phyloP scores from a whole-genome alignment of 2,797 vertebrate genomes.

The Chelmon rostratus region DNA sequence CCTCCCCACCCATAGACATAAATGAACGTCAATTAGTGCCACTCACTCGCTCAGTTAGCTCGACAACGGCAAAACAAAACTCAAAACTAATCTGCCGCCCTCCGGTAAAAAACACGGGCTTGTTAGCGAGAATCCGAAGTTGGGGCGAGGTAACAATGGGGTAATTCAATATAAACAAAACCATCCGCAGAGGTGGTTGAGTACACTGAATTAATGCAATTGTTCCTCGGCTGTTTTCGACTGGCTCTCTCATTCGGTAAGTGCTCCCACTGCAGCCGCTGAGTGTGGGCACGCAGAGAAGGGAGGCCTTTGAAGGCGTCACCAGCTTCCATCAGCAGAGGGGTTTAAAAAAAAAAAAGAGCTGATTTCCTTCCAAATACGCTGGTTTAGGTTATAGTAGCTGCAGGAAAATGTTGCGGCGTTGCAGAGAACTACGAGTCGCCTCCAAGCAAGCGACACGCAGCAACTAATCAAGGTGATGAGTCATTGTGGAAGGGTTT shows the following conservation, averaged over 20 bases:
- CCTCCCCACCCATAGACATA: not conserved
- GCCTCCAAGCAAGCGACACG: conserved; percentile 15
- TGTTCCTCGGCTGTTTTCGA: conserved; percentile 53
- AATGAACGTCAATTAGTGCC: conserved; percentile 38
- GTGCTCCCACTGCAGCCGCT: conserved; percentile 42
- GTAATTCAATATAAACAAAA: conserved; percentile 59
- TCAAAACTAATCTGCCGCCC: conserved; percentile 23
- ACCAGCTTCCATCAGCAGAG: conserved; percentile 1
- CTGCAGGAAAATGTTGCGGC: not conserved
- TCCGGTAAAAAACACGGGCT: conserved; percentile 28
- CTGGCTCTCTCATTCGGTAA: conserved; percentile 56
- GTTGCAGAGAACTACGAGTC: not conserved
- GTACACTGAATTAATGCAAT: conserved; percentile 61
- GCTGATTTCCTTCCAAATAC: conserved; percentile 1
- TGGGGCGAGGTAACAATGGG: conserved; percentile 45
- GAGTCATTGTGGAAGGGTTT: not conserved
- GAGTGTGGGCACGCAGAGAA: conserved; percentile 24
- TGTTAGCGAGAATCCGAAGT: conserved; percentile 39
- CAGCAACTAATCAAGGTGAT: not conserved
- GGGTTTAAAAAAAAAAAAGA: not conserved
- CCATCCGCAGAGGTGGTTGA: conserved; percentile 54
- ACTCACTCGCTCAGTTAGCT: conserved; percentile 31
- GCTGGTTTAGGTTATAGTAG: not conserved
- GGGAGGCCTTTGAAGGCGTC: conserved; percentile 41
- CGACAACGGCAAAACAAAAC: conserved; percentile 40